Evolutionary conservation across 2,797 vertebrate genomes (phyloP).

Genomic region (Orientallactaga sibirica): DNA sequence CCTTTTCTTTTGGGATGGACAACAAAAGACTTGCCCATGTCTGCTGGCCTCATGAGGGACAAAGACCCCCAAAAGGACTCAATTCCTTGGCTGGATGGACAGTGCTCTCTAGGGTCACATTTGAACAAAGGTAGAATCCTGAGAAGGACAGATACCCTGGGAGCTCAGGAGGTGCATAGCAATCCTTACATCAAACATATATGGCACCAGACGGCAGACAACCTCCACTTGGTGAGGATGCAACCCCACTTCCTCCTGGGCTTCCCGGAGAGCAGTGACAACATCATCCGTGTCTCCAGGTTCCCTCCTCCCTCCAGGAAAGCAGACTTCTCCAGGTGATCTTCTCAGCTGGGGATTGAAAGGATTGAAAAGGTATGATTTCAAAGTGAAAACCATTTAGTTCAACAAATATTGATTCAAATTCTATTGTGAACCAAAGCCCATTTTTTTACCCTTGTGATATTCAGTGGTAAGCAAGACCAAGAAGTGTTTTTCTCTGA

Average conservation of each 20-base stretch:
- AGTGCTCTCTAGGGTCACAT: neutral
- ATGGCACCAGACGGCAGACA: slow-evolving; percentile 91
- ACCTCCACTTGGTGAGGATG: slow-evolving; percentile 91
- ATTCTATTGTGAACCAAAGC: neutral
- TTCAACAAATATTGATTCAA: neutral
- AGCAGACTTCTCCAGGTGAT: slow-evolving; percentile 95
- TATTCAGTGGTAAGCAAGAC: neutral
- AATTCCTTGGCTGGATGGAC: too few relatives aligned
- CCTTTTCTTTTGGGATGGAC: neutral
- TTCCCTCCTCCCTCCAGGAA: slow-evolving; percentile 95
- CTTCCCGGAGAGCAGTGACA: slow-evolving; percentile 95
- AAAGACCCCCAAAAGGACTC: neutral
- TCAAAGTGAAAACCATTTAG: neutral
- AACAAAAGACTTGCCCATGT: neutral
- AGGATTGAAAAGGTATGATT: neutral
- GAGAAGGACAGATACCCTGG: neutral
- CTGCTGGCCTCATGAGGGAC: neutral
- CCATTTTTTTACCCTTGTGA: neutral
- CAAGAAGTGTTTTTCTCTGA: neutral
- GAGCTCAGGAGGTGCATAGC: rapidly evolving
- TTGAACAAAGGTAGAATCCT: neutral
- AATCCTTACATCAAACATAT: slow-evolving; percentile 89
- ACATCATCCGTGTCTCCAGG: slow-evolving; percentile 91
- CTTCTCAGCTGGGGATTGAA: slow-evolving; percentile 90
- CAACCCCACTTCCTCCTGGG: slow-evolving; percentile 95